These are phyloP conservation scores for Eptesicus fuscus DNA, from an alignment of 2,113 vertebrate genomes.

Conservation along the genomic window DNA sequence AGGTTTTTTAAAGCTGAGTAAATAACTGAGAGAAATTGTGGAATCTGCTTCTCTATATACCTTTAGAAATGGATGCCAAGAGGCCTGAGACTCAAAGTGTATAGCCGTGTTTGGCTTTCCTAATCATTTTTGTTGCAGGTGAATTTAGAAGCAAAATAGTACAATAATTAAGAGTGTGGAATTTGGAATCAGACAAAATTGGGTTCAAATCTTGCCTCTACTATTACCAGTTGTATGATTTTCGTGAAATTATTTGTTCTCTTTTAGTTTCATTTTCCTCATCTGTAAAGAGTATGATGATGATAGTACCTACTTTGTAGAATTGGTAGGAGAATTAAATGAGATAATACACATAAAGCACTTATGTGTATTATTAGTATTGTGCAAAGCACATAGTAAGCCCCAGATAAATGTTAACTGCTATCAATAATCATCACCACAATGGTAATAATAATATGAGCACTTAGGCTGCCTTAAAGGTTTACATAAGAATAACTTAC, in stretches of 20 bases:
- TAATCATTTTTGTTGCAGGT: background rate
- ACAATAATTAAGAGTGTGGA: background rate
- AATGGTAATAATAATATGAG: background rate
- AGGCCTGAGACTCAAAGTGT: background rate
- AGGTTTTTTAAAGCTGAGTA: background rate
- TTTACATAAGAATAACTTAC: slow-evolving; percentile 25
- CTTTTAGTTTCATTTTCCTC: background rate
- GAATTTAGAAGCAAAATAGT: background rate
- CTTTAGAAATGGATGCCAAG: background rate
- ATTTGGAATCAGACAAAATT: background rate
- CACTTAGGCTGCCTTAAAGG: background rate
- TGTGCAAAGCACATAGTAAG: slow-evolving; percentile 1
- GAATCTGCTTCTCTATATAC: background rate
- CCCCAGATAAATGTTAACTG: slow-evolving; percentile 17
- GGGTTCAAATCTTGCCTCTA: background rate
- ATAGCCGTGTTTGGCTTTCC: background rate
- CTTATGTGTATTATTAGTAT: background rate
- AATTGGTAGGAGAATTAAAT: slow-evolving; percentile 16
- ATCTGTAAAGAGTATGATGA: background rate
- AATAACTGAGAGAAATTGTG: slow-evolving; percentile 13
- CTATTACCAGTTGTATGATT: background rate
- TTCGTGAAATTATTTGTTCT: background rate
- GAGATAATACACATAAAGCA: background rate
- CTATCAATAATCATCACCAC: background rate
- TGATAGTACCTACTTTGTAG: background rate